A percentile compares a stretch with the other conserved stretches of the same genome.
Conservation (phyloP, 2,797 vertebrate genomes). For the Diplodus sargus region DNA sequence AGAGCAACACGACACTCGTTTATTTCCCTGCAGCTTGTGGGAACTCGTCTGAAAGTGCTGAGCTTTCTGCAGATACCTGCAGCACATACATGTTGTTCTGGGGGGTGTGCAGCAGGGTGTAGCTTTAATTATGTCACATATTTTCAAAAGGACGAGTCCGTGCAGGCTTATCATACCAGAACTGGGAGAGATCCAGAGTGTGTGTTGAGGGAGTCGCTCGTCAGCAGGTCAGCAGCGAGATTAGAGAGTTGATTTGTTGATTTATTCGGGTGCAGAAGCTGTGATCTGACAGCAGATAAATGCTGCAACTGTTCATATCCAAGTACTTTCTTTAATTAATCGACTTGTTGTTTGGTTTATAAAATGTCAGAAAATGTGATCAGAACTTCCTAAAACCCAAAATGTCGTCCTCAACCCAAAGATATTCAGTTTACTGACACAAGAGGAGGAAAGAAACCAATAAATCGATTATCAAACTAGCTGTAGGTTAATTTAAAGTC, state of each 20-base stretch:
- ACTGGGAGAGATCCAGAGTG: not conserved
- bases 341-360: no score
- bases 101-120: constrained; percentile 7
- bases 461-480: no score
- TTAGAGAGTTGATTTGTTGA: not conserved
- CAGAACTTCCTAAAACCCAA: not conserved
- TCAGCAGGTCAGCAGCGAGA: not conserved
- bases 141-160: constrained; percentile 34
- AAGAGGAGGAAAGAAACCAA: no score
- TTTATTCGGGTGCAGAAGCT: not conserved
- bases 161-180: constrained; percentile 31
- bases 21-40: constrained; percentile 19
- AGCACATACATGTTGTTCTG: constrained; percentile 15
- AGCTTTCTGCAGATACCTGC: constrained; percentile 5
- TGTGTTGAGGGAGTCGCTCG: not conserved
- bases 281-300: not conserved
- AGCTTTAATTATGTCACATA: not conserved
- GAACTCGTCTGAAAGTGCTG: constrained; percentile 45
- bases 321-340: no score
- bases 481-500: not conserved
- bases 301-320: not conserved
- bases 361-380: not conserved
- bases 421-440: no score
- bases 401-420: no score
- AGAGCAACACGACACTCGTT: not conserved